phyloP scores from a whole-genome alignment of 2,888 invertebrate species.

The Cephonodes hylas region DNA sequence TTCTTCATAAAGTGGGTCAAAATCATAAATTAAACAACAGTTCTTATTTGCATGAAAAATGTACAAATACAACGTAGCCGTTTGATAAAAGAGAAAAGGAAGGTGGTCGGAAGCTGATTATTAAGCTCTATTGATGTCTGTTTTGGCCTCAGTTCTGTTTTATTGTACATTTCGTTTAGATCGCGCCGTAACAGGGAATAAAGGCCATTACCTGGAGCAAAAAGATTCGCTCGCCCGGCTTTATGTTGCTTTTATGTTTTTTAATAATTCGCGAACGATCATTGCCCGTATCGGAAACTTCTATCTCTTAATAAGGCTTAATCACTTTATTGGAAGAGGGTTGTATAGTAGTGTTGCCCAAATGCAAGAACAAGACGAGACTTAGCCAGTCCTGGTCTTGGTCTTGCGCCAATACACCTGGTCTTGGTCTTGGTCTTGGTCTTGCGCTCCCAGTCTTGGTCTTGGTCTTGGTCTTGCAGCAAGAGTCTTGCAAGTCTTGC shows the following conservation, averaged over 20 bases:
- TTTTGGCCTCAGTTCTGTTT: neutral
- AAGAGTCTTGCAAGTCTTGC: too few species aligned
- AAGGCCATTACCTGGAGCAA: neutral
- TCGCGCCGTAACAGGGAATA: neutral
- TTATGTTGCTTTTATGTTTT: conserved; percentile 32
- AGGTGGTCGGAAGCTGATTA: conserved; percentile 1
- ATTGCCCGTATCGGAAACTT: conserved; percentile 15
- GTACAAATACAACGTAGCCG: too few species aligned
- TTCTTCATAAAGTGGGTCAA: neutral
- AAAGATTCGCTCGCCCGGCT: conserved; percentile 11
- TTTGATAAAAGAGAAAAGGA: neutral
- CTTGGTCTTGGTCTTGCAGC: too few species aligned
- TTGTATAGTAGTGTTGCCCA: too few species aligned
- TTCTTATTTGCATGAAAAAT: too few species aligned
- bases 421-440: too few species aligned
- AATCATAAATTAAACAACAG: too few species aligned
- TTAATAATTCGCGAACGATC: conserved; percentile 33
- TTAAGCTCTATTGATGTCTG: neutral
- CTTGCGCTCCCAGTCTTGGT: too few species aligned
- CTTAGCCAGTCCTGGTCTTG: too few species aligned
- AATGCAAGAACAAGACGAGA: neutral
- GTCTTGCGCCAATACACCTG: too few species aligned
- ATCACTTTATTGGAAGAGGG: neutral
- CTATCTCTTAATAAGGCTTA: neutral
- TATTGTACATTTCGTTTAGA: neutral